Evolutionary conservation across 2,888 invertebrate species (phyloP).

Genomic region (Pecten maximus): DNA sequence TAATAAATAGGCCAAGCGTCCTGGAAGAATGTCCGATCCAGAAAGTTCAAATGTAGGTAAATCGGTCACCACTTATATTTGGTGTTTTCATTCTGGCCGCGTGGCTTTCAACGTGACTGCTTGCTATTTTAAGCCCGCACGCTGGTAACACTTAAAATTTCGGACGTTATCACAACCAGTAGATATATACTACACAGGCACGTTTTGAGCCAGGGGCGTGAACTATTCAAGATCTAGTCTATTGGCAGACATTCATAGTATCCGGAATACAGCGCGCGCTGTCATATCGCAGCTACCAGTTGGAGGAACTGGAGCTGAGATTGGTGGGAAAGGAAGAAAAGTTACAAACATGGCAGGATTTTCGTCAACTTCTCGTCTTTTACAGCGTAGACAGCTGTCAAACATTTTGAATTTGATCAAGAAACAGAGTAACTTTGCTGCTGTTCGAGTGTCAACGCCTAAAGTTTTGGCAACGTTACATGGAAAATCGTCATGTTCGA

Average conservation of each 20-base stretch:
- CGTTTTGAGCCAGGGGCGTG: neutral
- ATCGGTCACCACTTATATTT: neutral
- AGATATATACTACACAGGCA: neutral
- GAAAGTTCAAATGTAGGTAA: neutral
- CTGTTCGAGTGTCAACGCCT: neutral
- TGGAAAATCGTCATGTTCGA: neutral
- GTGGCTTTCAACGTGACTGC: slow-evolving; percentile 6
- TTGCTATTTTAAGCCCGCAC: neutral
- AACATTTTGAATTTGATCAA: neutral
- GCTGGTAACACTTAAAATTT: neutral
- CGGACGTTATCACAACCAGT: neutral
- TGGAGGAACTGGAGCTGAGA: neutral
- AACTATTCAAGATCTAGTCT: neutral
- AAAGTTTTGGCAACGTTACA: neutral
- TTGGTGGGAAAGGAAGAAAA: neutral
- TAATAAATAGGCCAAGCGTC: no score
- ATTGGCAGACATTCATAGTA: neutral
- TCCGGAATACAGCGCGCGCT: slow-evolving; percentile 24
- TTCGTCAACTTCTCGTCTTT: neutral
- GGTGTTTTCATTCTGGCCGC: neutral
- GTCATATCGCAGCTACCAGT: neutral
- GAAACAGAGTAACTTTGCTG: neutral
- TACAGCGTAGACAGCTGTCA: neutral
- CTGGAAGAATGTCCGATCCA: no score
- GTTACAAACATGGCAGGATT: neutral